A percentile compares a stretch with the other conserved stretches of the same genome.
phyloP scores from a whole-genome alignment of 2,888 invertebrate species.

The Stenodera caucasica region DNA sequence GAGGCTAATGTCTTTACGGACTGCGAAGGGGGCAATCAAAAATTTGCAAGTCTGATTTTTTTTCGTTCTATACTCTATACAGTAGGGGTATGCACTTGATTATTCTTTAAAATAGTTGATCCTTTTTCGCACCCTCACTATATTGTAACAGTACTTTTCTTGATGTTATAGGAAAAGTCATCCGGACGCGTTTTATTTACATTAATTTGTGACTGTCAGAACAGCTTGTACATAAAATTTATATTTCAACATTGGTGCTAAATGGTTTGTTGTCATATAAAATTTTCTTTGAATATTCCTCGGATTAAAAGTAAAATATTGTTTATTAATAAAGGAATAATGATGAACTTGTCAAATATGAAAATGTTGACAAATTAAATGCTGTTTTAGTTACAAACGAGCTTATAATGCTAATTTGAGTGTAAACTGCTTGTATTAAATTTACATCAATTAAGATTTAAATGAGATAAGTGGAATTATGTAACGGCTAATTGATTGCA shows the following conservation, averaged over 20 bases:
- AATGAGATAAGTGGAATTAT: conserved; percentile 29
- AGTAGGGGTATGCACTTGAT: conserved; percentile 52
- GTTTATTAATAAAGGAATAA: neutral
- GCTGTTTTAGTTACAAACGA: conserved; percentile 8
- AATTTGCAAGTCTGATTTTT: conserved; percentile 58
- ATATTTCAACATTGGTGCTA: conserved; percentile 32
- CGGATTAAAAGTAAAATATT: neutral
- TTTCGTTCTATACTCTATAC: conserved; percentile 41
- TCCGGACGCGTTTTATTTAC: conserved; percentile 53
- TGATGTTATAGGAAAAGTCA: conserved; percentile 52
- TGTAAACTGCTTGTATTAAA: conserved; percentile 31
- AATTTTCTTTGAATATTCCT: neutral
- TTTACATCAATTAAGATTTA: conserved; percentile 38
- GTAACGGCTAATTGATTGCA: conserved; percentile 7
- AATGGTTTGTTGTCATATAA: conserved; percentile 7
- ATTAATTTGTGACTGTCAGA: conserved; percentile 53
- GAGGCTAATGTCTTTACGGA: conserved; percentile 57
- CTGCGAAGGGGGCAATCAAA: conserved; percentile 55
- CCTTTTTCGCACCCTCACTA: conserved; percentile 40
- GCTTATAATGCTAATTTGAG: conserved; percentile 22
- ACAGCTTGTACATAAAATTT: conserved; percentile 51
- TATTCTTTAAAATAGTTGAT: conserved; percentile 57
- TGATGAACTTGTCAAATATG: conserved; percentile 23
- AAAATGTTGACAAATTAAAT: conserved; percentile 23
- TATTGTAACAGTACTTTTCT: conserved; percentile 31